phyloP scores from a whole-genome alignment of 2,113 vertebrate species.

The Megaceryle maxima region DNA sequence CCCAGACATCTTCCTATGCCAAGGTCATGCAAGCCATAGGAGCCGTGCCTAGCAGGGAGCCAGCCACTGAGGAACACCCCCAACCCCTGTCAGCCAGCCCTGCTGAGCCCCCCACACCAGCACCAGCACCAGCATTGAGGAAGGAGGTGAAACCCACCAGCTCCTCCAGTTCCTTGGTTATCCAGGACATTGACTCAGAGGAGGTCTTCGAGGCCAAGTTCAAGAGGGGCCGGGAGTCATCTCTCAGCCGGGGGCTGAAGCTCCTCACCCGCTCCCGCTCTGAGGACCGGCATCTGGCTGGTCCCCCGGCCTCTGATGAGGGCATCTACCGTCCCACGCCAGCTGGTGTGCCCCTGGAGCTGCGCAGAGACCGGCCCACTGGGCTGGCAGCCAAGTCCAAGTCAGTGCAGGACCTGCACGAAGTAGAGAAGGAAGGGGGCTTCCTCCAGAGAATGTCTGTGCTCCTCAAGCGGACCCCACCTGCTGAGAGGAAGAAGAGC shows the following conservation, averaged over 20 bases:
- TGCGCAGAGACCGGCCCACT: conserved; percentile 69
- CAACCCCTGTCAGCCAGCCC: not conserved
- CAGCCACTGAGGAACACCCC: not conserved
- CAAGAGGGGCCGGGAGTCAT: conserved; percentile 88
- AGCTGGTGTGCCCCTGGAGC: conserved; percentile 86
- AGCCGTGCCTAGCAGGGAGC: not conserved
- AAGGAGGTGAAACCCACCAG: not conserved
- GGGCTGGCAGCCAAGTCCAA: conserved; percentile 86
- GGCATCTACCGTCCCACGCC: conserved; percentile 91
- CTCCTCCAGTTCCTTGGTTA: conserved; percentile 54
- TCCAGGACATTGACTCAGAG: conserved; percentile 89
- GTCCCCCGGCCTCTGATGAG: conserved; percentile 73
- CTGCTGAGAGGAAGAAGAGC: conserved; percentile 82
- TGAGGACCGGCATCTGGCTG: conserved; percentile 80
- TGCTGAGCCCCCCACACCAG: not conserved
- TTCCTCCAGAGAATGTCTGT: conserved; percentile 88
- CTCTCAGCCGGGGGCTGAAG: conserved; percentile 86
- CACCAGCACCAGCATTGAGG: not conserved
- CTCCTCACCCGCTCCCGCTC: conserved; percentile 87
- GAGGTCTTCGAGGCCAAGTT: conserved; percentile 96
- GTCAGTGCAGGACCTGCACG: conserved; percentile 91
- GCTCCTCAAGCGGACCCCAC: conserved; percentile 84
- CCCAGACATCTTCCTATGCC: conserved; percentile 81
- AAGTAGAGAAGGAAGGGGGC: conserved; percentile 86
- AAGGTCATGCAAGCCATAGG: conserved; percentile 89